A percentile compares a stretch with the other conserved stretches of the same genome.
Conservation (phyloP, 2,797 vertebrate species). For the Gila robusta region DNA sequence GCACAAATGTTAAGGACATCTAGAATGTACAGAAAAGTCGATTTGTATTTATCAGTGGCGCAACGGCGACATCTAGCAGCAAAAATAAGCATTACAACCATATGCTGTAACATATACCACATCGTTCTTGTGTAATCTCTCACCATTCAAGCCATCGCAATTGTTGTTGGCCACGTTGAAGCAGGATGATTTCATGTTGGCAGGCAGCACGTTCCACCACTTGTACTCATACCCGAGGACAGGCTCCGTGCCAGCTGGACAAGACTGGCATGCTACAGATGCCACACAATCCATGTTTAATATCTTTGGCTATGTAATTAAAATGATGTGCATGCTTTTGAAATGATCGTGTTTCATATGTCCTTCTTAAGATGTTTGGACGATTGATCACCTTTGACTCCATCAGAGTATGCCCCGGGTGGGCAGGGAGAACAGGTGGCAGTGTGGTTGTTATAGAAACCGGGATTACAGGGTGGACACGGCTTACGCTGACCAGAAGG, state of each 20-base stretch:
- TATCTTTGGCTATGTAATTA: not conserved
- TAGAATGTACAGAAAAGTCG: not conserved
- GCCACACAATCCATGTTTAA: constrained; percentile 32
- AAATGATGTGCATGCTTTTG: not conserved
- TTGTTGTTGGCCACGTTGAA: constrained; percentile 98
- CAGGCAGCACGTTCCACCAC: constrained; percentile 96
- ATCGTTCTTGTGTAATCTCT: constrained; percentile 58
- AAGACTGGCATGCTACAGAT: constrained; percentile 84
- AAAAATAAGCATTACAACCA: constrained; percentile 13
- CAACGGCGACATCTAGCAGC: constrained; percentile 59
- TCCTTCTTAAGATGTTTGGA: not conserved
- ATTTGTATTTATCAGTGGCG: not conserved
- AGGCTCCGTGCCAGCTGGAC: constrained; percentile 95
- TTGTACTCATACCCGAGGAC: constrained; percentile 92
- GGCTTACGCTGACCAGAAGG: constrained; percentile 89
- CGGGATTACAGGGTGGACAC: constrained; percentile 97
- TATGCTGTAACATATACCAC: not conserved
- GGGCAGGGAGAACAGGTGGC: constrained; percentile 91
- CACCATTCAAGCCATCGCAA: constrained; percentile 95
- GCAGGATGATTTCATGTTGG: constrained; percentile 97
- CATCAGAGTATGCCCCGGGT: constrained; percentile 88
- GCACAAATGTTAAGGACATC: not conserved
- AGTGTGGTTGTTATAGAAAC: constrained; percentile 93
- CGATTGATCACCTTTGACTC: constrained; percentile 77
- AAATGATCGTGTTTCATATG: constrained; percentile 1